Conservation (phyloP, 1,140 invertebrate species). For the Hetaerina americana region DNA sequence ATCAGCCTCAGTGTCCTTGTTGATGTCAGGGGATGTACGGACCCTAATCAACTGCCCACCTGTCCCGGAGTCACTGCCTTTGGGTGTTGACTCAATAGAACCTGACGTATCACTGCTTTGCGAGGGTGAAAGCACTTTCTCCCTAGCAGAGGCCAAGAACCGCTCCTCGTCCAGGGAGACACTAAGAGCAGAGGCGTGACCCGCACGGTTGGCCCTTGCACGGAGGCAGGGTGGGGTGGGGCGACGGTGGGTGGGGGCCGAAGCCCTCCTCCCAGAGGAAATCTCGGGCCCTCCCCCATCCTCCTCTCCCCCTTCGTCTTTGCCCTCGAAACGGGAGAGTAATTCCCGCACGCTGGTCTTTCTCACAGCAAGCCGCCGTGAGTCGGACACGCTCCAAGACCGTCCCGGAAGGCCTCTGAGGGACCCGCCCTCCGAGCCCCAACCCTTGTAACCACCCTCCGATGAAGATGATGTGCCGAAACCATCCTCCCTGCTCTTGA, state of each 20-base stretch:
- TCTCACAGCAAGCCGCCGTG: slow-evolving; percentile 20
- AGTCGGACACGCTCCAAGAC: slow-evolving; percentile 15
- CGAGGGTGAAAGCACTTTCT: not conserved
- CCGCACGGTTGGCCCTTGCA: slow-evolving; percentile 33
- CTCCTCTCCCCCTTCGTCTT: slow-evolving; percentile 6
- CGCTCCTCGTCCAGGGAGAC: slow-evolving; percentile 58
- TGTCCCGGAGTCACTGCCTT: slow-evolving; percentile 20
- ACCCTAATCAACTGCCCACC: slow-evolving; percentile 27
- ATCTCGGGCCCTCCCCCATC: not conserved
- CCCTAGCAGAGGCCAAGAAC: slow-evolving; percentile 46
- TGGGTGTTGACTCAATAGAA: not conserved
- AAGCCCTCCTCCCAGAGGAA: slow-evolving; percentile 1
- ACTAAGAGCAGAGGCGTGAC: slow-evolving; percentile 45
- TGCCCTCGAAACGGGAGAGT: slow-evolving; percentile 27
- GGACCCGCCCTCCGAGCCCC: not conserved
- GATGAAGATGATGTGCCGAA: not conserved
- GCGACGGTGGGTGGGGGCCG: slow-evolving; percentile 7
- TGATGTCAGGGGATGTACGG: slow-evolving; percentile 23
- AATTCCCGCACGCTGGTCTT: slow-evolving; percentile 29
- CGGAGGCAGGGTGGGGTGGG: slow-evolving; percentile 39
- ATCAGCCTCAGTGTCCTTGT: slow-evolving; percentile 27
- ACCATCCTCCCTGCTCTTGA: slow-evolving; percentile 4
- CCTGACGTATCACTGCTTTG: not conserved
- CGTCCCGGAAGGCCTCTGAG: slow-evolving; percentile 25
- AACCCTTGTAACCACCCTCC: not conserved